These are phyloP conservation scores for Speoplatyrhinus poulsoni DNA, from an alignment of 2,113 vertebrate genomes.

Conservation along the genomic window DNA sequence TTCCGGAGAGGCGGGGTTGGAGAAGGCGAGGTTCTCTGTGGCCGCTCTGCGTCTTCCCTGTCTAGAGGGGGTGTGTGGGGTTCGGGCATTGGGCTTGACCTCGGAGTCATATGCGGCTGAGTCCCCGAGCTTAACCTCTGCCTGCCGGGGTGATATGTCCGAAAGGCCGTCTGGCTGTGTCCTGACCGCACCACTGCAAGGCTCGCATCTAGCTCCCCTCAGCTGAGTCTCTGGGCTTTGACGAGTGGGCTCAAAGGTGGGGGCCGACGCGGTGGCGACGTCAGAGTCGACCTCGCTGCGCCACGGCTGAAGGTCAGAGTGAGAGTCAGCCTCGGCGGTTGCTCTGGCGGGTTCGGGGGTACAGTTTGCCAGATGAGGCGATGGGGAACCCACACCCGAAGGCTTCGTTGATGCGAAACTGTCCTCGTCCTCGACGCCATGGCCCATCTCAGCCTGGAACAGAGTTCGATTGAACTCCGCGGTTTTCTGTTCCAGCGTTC, in stretches of 20 bases:
- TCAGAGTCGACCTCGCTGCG: slow-evolving; percentile 21
- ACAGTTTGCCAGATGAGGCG: slow-evolving; percentile 7
- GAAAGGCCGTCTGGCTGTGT: slow-evolving; percentile 28
- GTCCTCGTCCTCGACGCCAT: slow-evolving; percentile 48
- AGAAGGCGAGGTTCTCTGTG: slow-evolving; percentile 35
- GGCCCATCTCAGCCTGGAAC: slow-evolving; percentile 86
- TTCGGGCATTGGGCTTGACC: slow-evolving; percentile 45
- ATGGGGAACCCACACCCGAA: slow-evolving; percentile 23
- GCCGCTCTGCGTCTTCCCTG: slow-evolving; percentile 44
- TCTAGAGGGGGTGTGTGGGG: slow-evolving; percentile 40
- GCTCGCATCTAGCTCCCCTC: slow-evolving; percentile 22
- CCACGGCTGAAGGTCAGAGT: slow-evolving; percentile 28
- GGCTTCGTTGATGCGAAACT: slow-evolving; percentile 21
- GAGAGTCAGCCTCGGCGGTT: slow-evolving; percentile 25
- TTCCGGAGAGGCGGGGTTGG: slow-evolving; percentile 34
- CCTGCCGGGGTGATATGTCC: slow-evolving; percentile 39
- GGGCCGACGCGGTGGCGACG: background rate
- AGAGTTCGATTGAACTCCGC: slow-evolving; percentile 92
- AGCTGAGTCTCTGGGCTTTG: slow-evolving; percentile 26
- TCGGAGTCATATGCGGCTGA: slow-evolving; percentile 29
- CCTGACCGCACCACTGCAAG: slow-evolving; percentile 32
- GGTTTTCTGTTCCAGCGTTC: slow-evolving; percentile 87
- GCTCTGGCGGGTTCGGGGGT: slow-evolving; percentile 27
- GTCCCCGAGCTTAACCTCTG: slow-evolving; percentile 31
- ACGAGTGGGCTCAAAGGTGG: slow-evolving; percentile 26